Evolutionary conservation across 2,113 vertebrate species (phyloP).

Genomic region (Odocoileus hemionus): DNA sequence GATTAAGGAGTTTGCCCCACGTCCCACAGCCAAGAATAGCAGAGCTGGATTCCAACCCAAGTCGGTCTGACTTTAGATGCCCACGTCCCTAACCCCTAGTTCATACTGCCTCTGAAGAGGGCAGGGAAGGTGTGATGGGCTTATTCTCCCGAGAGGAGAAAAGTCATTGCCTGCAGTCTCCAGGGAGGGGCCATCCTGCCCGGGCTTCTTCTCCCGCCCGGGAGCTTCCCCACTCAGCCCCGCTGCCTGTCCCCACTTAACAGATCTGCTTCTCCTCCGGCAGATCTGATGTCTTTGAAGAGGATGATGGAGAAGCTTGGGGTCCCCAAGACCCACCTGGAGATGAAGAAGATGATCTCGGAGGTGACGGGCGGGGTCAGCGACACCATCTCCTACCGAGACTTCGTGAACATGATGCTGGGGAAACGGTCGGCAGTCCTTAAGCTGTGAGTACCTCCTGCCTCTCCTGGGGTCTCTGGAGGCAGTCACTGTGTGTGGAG

Average conservation of each 20-base stretch:
- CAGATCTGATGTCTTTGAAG: constrained; percentile 97
- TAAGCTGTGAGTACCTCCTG: constrained; percentile 89
- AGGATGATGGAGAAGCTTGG: constrained; percentile 99
- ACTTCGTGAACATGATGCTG: constrained; percentile 98
- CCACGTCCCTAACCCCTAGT: not conserved
- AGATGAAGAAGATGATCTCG: constrained; percentile 97
- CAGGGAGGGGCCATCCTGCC: not conserved
- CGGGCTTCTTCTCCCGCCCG: fast-evolving
- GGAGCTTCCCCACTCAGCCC: not conserved
- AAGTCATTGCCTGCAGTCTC: not conserved
- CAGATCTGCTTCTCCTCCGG: not conserved
- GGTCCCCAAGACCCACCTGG: constrained; percentile 94
- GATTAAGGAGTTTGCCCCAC: not conserved
- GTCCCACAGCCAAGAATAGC: not conserved
- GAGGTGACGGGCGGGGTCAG: constrained; percentile 93
- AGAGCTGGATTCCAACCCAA: not conserved
- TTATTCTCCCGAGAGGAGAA: not conserved
- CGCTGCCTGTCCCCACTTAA: not conserved
- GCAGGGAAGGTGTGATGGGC: not conserved
- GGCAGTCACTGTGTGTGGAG: not conserved
- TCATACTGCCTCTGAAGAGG: not conserved
- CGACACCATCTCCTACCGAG: constrained; percentile 94
- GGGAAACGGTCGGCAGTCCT: constrained; percentile 95
- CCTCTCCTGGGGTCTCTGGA: not conserved
- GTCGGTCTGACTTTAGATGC: not conserved